Base-by-base conservation (phyloP, 2,113 vertebrate genomes). In the Cheirogaleus medius region DNA sequence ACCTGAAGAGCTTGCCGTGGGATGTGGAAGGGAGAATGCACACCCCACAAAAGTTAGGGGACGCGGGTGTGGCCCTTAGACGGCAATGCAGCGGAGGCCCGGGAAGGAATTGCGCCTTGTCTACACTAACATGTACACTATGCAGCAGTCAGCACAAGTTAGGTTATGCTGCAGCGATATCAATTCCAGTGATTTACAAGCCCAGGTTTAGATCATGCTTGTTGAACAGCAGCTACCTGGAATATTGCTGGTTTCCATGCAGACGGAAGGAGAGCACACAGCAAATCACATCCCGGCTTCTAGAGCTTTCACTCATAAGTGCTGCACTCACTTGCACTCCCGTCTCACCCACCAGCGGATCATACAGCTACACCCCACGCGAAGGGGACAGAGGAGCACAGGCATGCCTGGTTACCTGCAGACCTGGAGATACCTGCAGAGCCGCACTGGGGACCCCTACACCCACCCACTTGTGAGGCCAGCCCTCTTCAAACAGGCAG, bases 51-150 rank as follows among this genome's bases (percentile, higher is more conserved):
- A 11, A 32, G 5, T 12, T 3, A 27, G 78, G 34, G 44, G 56
- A 39, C 6, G 25, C 1, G 1, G 0, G 5, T 1, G 42, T 7
- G 86, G 13, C n/a, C 32, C 13, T 5, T 1, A 29, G n/a, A 49
- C 0, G 2, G n/a, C 1, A 6, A 74, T 0, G 34, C 8, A 4
- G 18, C 1, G 0, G 7, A 49, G 69, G 14, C 13, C 27, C 73
- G 13, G 11, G 58, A 14, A 15, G 0, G 8, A 27, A 6, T 0
- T 0, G 23, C 0, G 0, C 23, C 17, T 29, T 23, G 1, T 2
- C 11, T 25, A 34, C 21, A 3, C 0, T 11, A 3, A 3, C 34
- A 11, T 2, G 0, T 0, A 15, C 1, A 20, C 37, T 39, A 0
- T 2, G 21, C 0, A 0, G 9, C 15, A 32, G 1, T 9, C 47